Percentiles rank a stretch among this genome's conserved stretches.
Evolutionary conservation across 1,140 invertebrate species (phyloP).

Genomic region (Goniozus legneri): DNA sequence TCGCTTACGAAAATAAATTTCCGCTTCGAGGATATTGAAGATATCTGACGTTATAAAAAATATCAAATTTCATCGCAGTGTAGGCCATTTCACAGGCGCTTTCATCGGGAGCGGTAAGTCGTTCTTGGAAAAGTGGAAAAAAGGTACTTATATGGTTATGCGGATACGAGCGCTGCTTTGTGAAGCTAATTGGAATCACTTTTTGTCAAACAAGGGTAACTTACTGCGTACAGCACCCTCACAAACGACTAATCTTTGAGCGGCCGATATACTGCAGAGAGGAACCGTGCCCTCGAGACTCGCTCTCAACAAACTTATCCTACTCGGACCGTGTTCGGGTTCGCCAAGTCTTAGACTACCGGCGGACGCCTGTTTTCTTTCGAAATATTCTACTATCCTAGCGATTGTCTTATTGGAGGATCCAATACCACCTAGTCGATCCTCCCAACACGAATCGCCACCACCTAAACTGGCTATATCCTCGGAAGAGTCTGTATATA

Average conservation of each 20-base stretch:
- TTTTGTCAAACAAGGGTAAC: slow-evolving; percentile 80
- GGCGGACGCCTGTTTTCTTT: slow-evolving; percentile 61
- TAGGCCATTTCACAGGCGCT: too few species aligned
- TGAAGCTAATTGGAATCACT: too few species aligned
- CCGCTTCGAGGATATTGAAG: too few species aligned
- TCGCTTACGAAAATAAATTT: too few species aligned
- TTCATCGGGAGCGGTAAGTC: too few species aligned
- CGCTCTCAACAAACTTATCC: slow-evolving; percentile 40
- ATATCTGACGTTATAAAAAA: too few species aligned
- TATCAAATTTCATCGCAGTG: too few species aligned
- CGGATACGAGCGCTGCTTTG: too few species aligned
- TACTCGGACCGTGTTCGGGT: slow-evolving; percentile 35
- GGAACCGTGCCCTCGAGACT: slow-evolving; percentile 44
- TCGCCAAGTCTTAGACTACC: slow-evolving; percentile 36
- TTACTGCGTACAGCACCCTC: slow-evolving; percentile 81
- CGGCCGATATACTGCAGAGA: slow-evolving; percentile 43
- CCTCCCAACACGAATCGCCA: slow-evolving; percentile 69
- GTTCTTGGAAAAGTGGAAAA: too few species aligned
- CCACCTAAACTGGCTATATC: slow-evolving; percentile 77
- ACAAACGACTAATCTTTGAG: slow-evolving; percentile 69
- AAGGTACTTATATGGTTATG: too few species aligned
- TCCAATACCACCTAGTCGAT: slow-evolving; percentile 56
- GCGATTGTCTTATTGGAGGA: slow-evolving; percentile 69
- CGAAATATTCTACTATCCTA: slow-evolving; percentile 85
- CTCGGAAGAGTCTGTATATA: slow-evolving; percentile 83